Conservation (phyloP, 2,888 invertebrate species). For the Electrophaes corylata region DNA sequence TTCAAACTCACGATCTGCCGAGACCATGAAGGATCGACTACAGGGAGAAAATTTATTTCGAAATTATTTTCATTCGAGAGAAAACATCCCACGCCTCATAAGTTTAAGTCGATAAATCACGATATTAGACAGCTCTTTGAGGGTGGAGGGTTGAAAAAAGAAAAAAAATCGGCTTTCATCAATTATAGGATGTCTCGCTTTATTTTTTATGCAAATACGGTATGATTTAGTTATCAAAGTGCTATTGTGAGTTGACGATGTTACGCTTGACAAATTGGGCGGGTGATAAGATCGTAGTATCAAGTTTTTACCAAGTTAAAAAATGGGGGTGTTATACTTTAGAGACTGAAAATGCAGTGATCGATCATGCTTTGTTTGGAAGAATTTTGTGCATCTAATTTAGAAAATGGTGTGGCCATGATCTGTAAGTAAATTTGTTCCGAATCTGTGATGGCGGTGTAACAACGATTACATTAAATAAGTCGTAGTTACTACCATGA, state of each 20-base stretch:
- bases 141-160: slow-evolving; percentile 53
- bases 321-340: neutral
- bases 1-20: slow-evolving; percentile 39
- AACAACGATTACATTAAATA: too few relatives aligned
- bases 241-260: slow-evolving; percentile 4
- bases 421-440: too few relatives aligned
- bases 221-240: slow-evolving; percentile 26
- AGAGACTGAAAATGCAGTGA: neutral
- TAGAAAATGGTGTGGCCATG: too few relatives aligned
- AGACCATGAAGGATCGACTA: slow-evolving; percentile 39
- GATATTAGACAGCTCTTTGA: slow-evolving; percentile 65
- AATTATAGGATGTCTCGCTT: slow-evolving; percentile 55
- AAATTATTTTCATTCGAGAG: slow-evolving; percentile 52
- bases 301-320: neutral
- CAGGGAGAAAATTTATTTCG: slow-evolving; percentile 49
- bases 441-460: too few relatives aligned
- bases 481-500: too few relatives aligned
- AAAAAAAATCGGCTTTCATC: slow-evolving; percentile 61
- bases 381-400: too few relatives aligned
- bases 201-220: slow-evolving; percentile 39
- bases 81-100: slow-evolving; percentile 56
- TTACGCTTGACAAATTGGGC: slow-evolving; percentile 10
- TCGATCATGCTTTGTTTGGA: too few relatives aligned
- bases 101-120: slow-evolving; percentile 71
- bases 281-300: neutral